Base-by-base conservation (phyloP, 2,888 invertebrate genomes). In the Agrilus mali region DNA sequence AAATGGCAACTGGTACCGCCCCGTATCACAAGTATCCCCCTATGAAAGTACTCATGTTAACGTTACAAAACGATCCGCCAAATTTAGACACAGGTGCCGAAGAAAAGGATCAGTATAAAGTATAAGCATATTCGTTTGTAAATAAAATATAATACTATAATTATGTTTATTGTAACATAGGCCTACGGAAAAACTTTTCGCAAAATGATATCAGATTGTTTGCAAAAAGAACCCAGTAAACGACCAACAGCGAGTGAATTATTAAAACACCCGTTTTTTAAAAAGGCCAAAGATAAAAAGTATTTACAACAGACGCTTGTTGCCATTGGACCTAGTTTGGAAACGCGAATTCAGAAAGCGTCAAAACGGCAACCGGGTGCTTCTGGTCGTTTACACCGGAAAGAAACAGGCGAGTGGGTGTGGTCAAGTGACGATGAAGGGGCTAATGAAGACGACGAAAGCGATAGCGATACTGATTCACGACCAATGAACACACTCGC, bases 21-120 rank as follows among this genome's bases (percentile, higher is more conserved):
- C 98, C 98, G 0, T 98, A 98, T 65, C 96, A 97, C 65, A 96
- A 94, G 66, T 97, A 90, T 65, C 95, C 98, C 31, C 95, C 98
- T 1, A 96, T 98, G 96, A 98, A 98, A 72, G 90, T 98, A 41
- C 73, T 98, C 44, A 96, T 98, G 95, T 70, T 98, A 51, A 98
- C 97, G 0, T 71, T 98, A 46, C 95, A 97, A 69, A 97, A 98
- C 60, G 97, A 97, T 59, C 96, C 98, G 10, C 98, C 98, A 1
- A 86, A 85, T 36, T 71, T 99, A 55, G 98, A 98, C 59, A 93
- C 96, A 41, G 83, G 79, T 61, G 87, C 94, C 1, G 94, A 95
- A 54, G 92, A 94, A 56, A 95, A 93, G 65, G 96, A 97, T 62
- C 97, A 97, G 67, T 98, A 95, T 65, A 96, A 97, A 56, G 65